Evolutionary conservation across 2,888 invertebrate genomes (phyloP).

Genomic region (Strigamia maritima): DNA sequence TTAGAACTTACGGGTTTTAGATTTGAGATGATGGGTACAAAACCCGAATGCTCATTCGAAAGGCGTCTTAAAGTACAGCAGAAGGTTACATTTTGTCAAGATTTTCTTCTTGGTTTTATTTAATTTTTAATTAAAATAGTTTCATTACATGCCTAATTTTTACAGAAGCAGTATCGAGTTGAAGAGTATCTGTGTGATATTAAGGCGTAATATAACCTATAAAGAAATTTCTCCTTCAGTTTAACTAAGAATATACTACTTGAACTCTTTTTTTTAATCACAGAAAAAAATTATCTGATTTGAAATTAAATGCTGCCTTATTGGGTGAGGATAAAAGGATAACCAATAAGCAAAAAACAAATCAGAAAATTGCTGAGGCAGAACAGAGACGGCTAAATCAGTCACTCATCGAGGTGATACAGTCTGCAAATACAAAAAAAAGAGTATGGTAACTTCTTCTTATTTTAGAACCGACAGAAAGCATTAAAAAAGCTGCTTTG

Average conservation of each 20-base stretch:
- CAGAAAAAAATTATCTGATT: background rate
- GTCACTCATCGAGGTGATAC: background rate
- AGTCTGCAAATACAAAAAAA: background rate
- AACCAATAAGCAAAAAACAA: background rate
- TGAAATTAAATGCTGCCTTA: background rate
- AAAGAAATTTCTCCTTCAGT: too few species aligned
- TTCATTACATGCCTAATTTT: too few species aligned
- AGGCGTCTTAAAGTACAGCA: background rate
- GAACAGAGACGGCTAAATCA: background rate
- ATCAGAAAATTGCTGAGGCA: background rate
- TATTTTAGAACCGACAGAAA: background rate
- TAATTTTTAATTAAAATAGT: too few species aligned
- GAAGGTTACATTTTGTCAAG: too few species aligned
- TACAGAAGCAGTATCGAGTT: background rate
- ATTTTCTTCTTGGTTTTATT: too few species aligned
- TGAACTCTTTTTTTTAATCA: background rate
- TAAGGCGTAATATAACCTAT: background rate
- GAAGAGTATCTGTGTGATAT: background rate
- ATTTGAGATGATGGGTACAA: background rate
- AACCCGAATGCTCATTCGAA: background rate
- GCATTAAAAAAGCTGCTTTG: background rate
- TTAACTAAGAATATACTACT: too few species aligned
- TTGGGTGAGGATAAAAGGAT: background rate
- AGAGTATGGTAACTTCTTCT: too few species aligned
- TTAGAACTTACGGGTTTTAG: background rate